Evolutionary conservation across 1,140 invertebrate genomes (phyloP), one percentile per base, ranked within the genome.

Genomic region (Brachionus plicatilis): DNA sequence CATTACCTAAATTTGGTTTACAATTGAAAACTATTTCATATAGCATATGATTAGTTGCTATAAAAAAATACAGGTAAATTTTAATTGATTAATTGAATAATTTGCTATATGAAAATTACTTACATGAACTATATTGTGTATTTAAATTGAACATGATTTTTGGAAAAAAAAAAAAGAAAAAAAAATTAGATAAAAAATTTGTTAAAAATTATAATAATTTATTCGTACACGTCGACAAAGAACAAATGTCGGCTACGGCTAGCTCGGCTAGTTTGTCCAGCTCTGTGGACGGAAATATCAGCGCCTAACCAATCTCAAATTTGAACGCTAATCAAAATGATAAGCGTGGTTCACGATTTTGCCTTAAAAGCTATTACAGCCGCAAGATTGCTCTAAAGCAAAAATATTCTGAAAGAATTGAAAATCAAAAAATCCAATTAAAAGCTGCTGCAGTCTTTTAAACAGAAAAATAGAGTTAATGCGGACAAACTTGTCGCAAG

Each of bases 61-160:
- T 37, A 68, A 68, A 68, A 33, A 68, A 68, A 68, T 68, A 68
- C 50, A 56, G 50, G 50, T 56, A 56, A 56, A 56, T 56, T 56
- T 56, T 56, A 56, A 56, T 56, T 56, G 50, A 56, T 56, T 56
- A 56, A 56, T 56, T 56, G n/a, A 56, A 20, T 56, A 56, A 56
- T 56, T 56, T 56, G 50, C 8, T 56, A 56, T 3, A 3, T 56
- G 50, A 20, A 56, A 56, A 20, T 56, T 56, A 56, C 50, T 56
- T 56, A 56, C 50, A 56, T 56, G 50, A 56, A 56, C 50, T 56
- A 56, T 56, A 17, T 56, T 56, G 50, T 56, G 17, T 56, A 56
- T 56, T 17, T 56, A 56, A 56, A 56, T 56, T 56, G 50, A 56
- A 56, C 50, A 56, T 56, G 50, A 56, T 56, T 56, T 56, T 56